Conservation (phyloP, 2,888 invertebrate species). For the Chalcosyrphus nemorum region DNA sequence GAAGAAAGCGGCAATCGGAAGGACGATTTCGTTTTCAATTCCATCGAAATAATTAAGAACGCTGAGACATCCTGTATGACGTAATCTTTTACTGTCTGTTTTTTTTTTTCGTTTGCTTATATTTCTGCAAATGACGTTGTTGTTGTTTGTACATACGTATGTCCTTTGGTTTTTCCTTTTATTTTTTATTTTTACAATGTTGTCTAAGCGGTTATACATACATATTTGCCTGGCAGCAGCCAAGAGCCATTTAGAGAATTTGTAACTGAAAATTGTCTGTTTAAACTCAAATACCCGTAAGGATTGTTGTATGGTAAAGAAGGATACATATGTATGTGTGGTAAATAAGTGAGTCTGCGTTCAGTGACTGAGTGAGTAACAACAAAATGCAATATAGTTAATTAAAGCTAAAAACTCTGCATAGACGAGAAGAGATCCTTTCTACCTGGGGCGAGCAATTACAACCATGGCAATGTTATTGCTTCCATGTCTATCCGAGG, state of each 20-base stretch:
- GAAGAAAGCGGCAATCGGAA: neutral
- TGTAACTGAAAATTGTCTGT: neutral
- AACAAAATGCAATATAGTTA: conserved; percentile 59
- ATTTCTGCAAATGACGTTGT: conserved; percentile 11
- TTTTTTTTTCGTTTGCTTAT: neutral
- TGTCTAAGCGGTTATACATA: neutral
- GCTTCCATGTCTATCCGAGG: conserved; percentile 44
- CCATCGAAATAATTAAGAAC: conserved; percentile 64
- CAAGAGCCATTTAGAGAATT: neutral
- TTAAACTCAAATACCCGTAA: neutral
- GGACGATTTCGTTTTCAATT: conserved; percentile 44
- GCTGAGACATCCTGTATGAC: conserved; percentile 53
- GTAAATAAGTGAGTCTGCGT: neutral
- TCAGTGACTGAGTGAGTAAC: neutral
- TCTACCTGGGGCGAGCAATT: conserved; percentile 62
- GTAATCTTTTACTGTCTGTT: too few species aligned
- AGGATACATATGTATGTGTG: neutral
- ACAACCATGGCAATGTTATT: conserved; percentile 58
- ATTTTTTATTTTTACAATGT: neutral
- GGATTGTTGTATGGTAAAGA: neutral
- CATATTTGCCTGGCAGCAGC: neutral
- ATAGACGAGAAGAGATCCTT: conserved; percentile 25
- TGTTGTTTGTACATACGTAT: neutral
- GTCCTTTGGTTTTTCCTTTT: neutral
- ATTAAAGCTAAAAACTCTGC: conserved; percentile 36